phyloP scores from a whole-genome alignment of 2,797 vertebrate genomes.

The Muraenolepis orangiensis region DNA sequence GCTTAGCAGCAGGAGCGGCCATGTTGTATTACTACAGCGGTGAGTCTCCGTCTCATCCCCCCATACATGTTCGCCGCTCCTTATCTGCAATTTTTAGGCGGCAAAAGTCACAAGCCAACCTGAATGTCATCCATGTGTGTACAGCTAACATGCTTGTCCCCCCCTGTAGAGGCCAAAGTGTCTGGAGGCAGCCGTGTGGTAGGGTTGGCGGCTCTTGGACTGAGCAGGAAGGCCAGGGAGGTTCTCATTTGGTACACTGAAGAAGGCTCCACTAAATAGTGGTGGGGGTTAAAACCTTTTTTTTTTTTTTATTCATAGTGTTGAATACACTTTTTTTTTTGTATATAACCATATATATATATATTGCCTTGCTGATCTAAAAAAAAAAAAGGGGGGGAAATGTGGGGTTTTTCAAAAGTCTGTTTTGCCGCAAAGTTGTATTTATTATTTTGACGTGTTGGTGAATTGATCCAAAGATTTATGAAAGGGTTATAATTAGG shows the following conservation, averaged over 20 bases:
- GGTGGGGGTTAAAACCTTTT: neutral
- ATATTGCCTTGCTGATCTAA: conserved; percentile 20
- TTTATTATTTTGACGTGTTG: neutral
- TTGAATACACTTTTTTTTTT: conserved; percentile 42
- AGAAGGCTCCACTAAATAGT: conserved; percentile 56
- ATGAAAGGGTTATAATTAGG: neutral
- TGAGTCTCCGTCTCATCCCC: conserved; percentile 33
- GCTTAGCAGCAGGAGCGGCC: conserved; percentile 69
- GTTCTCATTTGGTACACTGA: conserved; percentile 78
- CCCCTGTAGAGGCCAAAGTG: conserved; percentile 63
- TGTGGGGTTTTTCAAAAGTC: conserved; percentile 2
- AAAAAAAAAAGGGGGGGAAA: conserved; percentile 1
- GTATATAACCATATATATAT: conserved; percentile 26
- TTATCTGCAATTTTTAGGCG: neutral
- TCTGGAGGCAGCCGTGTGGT: conserved; percentile 64
- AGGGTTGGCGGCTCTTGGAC: conserved; percentile 72
- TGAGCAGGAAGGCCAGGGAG: conserved; percentile 70
- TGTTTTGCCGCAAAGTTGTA: conserved; percentile 7
- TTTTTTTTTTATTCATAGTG: conserved; percentile 16
- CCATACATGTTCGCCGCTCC: neutral
- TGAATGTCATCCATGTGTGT: neutral
- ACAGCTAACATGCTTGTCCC: neutral
- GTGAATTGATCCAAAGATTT: neutral
- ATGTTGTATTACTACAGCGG: conserved; percentile 77
- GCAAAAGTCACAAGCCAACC: neutral